Conservation (phyloP, 1,140 invertebrate genomes). For the Drosophila asahinai region DNA sequence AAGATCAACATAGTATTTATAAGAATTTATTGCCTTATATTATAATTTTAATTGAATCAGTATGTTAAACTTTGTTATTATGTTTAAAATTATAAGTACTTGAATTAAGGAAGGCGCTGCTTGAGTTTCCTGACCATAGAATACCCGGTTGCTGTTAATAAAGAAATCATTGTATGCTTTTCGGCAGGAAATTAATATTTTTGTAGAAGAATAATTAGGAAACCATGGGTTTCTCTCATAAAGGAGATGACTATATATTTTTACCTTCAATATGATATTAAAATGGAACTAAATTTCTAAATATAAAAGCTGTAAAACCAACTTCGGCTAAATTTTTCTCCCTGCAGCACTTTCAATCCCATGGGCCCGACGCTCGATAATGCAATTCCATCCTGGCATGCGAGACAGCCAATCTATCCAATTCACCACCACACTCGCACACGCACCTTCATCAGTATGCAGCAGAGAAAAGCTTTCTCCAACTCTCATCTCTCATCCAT, state of each 20-base stretch:
- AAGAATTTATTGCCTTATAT: too few species aligned
- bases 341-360: slow-evolving; percentile 25
- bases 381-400: slow-evolving; percentile 80
- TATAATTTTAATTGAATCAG: too few species aligned
- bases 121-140: not conserved
- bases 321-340: not conserved
- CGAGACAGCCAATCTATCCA: slow-evolving; percentile 80
- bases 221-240: too few species aligned
- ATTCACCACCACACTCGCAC: slow-evolving; percentile 47
- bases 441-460: slow-evolving; percentile 77
- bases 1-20: too few species aligned
- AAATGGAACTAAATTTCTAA: too few species aligned
- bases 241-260: too few species aligned
- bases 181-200: not conserved
- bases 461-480: slow-evolving; percentile 67
- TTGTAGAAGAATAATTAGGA: too few species aligned
- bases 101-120: too few species aligned
- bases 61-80: too few species aligned
- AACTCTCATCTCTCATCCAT: slow-evolving; percentile 27
- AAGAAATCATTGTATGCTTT: not conserved
- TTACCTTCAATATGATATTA: not conserved
- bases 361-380: slow-evolving; percentile 66
- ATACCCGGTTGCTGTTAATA: not conserved
- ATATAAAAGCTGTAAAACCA: too few species aligned
- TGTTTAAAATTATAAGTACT: too few species aligned